Conservation (phyloP, 2,113 vertebrate genomes). For the Apteryx mantelli region DNA sequence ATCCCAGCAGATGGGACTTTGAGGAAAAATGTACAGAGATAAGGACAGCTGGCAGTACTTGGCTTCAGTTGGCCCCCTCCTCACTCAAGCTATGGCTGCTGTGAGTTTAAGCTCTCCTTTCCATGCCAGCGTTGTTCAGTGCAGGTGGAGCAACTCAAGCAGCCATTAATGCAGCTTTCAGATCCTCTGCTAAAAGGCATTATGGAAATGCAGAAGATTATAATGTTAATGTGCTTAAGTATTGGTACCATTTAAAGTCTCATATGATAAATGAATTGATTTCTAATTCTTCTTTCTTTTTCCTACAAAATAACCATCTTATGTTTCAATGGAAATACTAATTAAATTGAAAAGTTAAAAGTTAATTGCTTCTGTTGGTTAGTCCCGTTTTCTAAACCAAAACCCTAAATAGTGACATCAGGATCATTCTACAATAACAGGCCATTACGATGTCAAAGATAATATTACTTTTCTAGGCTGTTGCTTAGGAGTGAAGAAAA, state of each 20-base stretch:
- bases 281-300: background rate
- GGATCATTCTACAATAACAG: background rate
- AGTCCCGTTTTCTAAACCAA: background rate
- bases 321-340: background rate
- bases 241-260: background rate
- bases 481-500: slow-evolving; percentile 18
- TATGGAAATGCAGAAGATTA: background rate
- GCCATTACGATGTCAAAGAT: background rate
- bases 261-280: background rate
- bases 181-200: background rate
- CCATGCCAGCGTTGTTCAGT: fast-evolving
- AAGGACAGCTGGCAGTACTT: background rate
- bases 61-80: background rate
- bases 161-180: background rate
- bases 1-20: background rate
- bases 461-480: background rate
- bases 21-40: background rate
- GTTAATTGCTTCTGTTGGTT: background rate
- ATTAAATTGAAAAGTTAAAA: background rate
- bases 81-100: background rate
- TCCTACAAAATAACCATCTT: background rate
- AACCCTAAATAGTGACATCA: background rate
- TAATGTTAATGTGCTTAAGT: background rate
- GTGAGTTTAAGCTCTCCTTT: background rate
- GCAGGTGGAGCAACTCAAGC: background rate